Conservation (phyloP, 2,797 vertebrate species). For the Thamnophis elegans region DNA sequence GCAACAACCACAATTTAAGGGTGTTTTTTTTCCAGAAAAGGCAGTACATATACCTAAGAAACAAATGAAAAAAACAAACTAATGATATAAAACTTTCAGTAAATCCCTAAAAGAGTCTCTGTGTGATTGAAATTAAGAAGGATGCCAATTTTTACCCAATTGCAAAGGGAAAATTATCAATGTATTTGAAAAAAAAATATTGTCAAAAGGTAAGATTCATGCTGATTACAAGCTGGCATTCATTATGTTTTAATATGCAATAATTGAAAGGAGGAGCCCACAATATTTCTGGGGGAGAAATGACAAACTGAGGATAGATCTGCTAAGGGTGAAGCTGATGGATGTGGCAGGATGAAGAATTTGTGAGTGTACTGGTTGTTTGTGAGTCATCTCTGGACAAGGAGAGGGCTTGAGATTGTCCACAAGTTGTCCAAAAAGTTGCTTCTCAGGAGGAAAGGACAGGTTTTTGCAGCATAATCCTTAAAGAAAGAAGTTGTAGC, state of each 20-base stretch:
- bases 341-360: not conserved
- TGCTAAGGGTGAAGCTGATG: not conserved
- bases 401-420: not conserved
- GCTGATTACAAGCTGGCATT: conserved; percentile 17
- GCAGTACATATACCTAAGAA: not conserved
- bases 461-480: not conserved
- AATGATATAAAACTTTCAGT: not conserved
- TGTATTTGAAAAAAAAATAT: conserved; percentile 17
- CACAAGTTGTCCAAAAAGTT: not conserved
- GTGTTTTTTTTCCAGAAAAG: not conserved
- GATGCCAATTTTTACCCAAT: conserved; percentile 8
- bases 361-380: not conserved
- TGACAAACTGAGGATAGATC: not conserved
- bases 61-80: not conserved
- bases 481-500: not conserved
- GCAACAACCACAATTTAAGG: not conserved
- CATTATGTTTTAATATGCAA: not conserved
- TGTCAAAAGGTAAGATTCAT: conserved; percentile 4
- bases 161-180: conserved; percentile 17
- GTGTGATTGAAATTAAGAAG: conserved; percentile 13
- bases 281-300: not conserved
- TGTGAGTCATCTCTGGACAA: not conserved
- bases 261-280: not conserved
- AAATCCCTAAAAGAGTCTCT: conserved; percentile 3
- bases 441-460: not conserved